Conservation (phyloP, 2,888 invertebrate genomes). For the Dorcus hopei region DNA sequence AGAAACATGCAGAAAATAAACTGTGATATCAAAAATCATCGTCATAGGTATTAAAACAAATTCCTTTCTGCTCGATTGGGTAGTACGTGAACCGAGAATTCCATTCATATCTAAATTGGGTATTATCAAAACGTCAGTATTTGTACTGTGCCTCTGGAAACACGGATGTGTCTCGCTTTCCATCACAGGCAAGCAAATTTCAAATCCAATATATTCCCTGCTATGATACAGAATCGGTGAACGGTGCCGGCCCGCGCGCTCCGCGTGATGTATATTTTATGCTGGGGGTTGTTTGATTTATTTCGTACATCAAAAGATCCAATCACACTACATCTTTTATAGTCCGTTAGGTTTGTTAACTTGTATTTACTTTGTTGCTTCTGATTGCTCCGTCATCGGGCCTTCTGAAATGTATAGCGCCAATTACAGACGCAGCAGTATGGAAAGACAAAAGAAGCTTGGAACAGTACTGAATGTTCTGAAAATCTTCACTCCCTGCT, state of each 20-base stretch:
- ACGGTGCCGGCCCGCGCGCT: conserved; percentile 2
- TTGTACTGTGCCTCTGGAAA: too few species aligned
- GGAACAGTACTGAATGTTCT: too few species aligned
- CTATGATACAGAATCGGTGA: conserved; percentile 13
- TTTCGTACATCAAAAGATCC: conserved; percentile 31
- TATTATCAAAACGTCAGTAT: too few species aligned
- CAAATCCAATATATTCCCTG: conserved; percentile 24
- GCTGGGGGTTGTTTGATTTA: conserved; percentile 30
- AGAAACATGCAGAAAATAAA: too few species aligned
- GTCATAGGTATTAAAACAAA: too few species aligned
- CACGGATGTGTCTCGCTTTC: too few species aligned
- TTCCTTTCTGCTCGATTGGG: too few species aligned
- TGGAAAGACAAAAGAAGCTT: not conserved
- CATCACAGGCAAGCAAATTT: conserved; percentile 16
- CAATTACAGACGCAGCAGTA: not conserved
- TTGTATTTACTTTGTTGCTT: conserved; percentile 13
- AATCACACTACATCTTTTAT: conserved; percentile 31
- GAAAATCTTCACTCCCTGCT: too few species aligned
- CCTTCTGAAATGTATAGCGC: not conserved
- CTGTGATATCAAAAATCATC: too few species aligned
- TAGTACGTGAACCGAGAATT: too few species aligned
- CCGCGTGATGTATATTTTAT: conserved; percentile 26
- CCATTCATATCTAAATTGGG: too few species aligned
- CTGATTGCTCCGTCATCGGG: conserved; percentile 9
- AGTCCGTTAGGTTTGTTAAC: conserved; percentile 23